These are phyloP conservation scores for Hyphantria cunea DNA, from an alignment of 1,140 invertebrate genomes.

Conservation along the genomic window DNA sequence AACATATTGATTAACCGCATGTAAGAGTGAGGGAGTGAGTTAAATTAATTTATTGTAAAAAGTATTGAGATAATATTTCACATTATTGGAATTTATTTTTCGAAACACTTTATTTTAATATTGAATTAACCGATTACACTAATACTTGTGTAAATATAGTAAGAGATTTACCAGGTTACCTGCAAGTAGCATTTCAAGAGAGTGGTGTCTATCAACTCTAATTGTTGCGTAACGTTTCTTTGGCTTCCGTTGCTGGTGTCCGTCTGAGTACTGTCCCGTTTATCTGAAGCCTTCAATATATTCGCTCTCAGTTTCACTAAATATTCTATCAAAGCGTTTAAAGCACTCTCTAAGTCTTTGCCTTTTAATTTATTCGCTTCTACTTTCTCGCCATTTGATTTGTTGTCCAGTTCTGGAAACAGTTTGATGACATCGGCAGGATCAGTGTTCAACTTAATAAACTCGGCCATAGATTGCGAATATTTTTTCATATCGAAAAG, in stretches of 20 bases:
- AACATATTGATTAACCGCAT: no score
- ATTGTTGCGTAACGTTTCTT: constrained; percentile 83
- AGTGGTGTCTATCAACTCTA: constrained; percentile 98
- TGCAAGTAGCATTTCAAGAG: constrained; percentile 97
- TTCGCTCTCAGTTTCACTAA: constrained; percentile 88
- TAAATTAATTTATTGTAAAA: no score
- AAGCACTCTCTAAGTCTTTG: constrained; percentile 92
- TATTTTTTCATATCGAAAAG: constrained; percentile 94
- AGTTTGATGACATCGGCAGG: constrained; percentile 96
- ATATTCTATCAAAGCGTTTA: constrained; percentile 95
- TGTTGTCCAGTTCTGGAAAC: constrained; percentile 94
- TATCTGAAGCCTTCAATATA: constrained; percentile 72
- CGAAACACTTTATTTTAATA: constrained; percentile 97
- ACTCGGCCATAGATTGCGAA: constrained; percentile 94
- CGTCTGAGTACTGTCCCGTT: constrained; percentile 20
- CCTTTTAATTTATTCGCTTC: constrained; percentile 84
- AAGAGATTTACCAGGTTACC: constrained; percentile 71
- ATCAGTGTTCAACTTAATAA: constrained; percentile 94
- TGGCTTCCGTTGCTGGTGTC: constrained; percentile 39
- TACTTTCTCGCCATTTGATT: constrained; percentile 71
- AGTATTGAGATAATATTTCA: no score
- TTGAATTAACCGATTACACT: no score
- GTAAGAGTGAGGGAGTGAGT: no score
- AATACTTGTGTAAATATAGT: no score
- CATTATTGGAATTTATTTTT: constrained; percentile 55